Evolutionary conservation across 2,113 vertebrate genomes (phyloP).

Genomic region (Scalopus aquaticus): DNA sequence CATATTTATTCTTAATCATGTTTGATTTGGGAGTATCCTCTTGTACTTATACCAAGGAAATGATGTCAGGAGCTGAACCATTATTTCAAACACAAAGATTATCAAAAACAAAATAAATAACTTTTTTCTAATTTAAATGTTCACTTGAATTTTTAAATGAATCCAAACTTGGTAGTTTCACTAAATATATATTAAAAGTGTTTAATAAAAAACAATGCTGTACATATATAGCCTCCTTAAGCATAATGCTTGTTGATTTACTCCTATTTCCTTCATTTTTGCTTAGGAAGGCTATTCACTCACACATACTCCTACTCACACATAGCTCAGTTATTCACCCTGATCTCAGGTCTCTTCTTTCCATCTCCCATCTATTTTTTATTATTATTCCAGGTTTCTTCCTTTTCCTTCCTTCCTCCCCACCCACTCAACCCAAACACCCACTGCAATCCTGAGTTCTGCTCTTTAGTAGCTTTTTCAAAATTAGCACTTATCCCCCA

Average conservation of each 20-base stretch:
- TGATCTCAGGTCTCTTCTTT: conserved; percentile 57
- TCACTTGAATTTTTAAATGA: conserved; percentile 23
- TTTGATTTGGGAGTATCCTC: neutral
- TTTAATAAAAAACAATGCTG: conserved; percentile 37
- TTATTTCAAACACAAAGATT: conserved; percentile 46
- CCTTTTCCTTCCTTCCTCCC: conserved; percentile 78
- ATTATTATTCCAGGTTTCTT: conserved; percentile 81
- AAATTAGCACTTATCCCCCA: conserved; percentile 36
- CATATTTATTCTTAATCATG: conserved; percentile 25
- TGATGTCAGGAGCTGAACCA: neutral
- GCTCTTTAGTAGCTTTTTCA: conserved; percentile 30
- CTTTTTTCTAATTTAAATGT: neutral
- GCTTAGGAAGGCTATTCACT: conserved; percentile 72
- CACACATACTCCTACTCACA: conserved; percentile 74
- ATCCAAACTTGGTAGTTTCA: neutral
- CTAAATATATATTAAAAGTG: neutral
- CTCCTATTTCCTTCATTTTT: neutral
- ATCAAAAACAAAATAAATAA: conserved; percentile 12
- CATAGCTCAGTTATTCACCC: conserved; percentile 58
- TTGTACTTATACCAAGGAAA: conserved; percentile 38
- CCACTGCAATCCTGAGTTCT: conserved; percentile 60
- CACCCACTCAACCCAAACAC: conserved; percentile 42
- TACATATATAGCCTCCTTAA: conserved; percentile 34
- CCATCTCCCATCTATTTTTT: conserved; percentile 31
- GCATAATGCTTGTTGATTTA: neutral